Base-by-base conservation (phyloP, 2,888 invertebrate genomes). In the Rhodophaea formosa region DNA sequence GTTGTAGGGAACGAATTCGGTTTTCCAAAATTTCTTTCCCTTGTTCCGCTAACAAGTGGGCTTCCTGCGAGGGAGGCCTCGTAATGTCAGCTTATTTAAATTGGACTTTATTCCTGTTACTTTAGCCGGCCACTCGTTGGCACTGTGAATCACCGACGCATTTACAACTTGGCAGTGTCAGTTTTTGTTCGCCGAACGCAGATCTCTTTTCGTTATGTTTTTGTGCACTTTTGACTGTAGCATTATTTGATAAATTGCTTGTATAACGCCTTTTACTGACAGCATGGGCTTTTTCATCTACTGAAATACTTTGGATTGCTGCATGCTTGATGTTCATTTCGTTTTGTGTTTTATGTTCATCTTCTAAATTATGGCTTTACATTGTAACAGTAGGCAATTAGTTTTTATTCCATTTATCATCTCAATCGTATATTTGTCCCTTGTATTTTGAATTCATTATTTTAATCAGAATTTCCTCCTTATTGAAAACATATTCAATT, bases 201-300 rank as follows among this genome's bases (percentile, higher is more conserved):
- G 86, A 88, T 88, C 86, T 82, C 81, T 82, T 78, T 80, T 77
- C 79, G 79, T 82, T 85, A 84, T 81, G 79, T 79, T 73, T 73
- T 77, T 73, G 69, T 71, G 71, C 70, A 72, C 71, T 66, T 68
- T 68, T 74, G 67, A 71, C 70, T 65, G 69, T 74, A 70, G 67
- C 58, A 63, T 66, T 69, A 64, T 66, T 69, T 70, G 65, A 69
- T 72, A 66, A 66, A 70, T 71, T 63, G 77, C 77, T 80, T 78
- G 61, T 70, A 70, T 68, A 66, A 68, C 67, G 61, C 55, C 63
- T 62, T 65, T 65, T 61, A 65, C 65, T 72, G 62, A 67, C 65
- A 72, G 80, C 81, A 82, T 79, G 80, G 62, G 60, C 62, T 61
- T 66, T 64, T 59, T 46, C 35, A 45, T 60, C 56, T 57, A 56